A percentile compares a stretch with the other conserved stretches of the same genome.
These are phyloP conservation scores for Alcis repandata DNA, from an alignment of 2,888 invertebrate species.

Conservation along the genomic window DNA sequence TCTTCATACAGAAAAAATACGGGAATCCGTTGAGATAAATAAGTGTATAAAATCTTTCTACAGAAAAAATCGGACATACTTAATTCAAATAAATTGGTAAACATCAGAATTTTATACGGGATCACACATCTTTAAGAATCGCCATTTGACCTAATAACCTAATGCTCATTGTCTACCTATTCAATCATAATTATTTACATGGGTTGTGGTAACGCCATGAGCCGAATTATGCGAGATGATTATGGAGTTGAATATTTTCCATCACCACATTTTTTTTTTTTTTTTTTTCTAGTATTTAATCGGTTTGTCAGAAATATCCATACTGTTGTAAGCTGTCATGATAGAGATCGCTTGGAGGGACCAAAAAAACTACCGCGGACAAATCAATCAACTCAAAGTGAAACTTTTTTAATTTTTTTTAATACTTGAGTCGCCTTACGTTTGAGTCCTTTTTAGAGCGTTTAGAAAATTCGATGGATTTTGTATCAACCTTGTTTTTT, in stretches of 20 bases:
- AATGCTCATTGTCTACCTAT: too few relatives aligned
- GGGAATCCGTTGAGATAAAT: too few relatives aligned
- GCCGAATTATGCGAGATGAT: neutral
- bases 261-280: too few relatives aligned
- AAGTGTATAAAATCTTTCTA: too few relatives aligned
- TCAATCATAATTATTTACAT: too few relatives aligned
- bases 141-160: too few relatives aligned
- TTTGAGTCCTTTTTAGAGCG: neutral
- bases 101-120: too few relatives aligned
- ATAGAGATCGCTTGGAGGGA: neutral
- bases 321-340: neutral
- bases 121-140: too few relatives aligned
- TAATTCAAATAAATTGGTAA: too few relatives aligned
- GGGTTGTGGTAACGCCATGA: neutral
- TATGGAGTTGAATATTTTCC: neutral
- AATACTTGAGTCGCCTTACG: neutral
- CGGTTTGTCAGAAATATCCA: neutral
- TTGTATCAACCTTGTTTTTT: conserved; percentile 5
- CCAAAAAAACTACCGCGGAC: conserved; percentile 5
- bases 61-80: too few relatives aligned
- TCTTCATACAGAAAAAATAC: too few relatives aligned
- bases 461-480: neutral
- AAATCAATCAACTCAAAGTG: conserved; percentile 19
- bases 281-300: neutral
- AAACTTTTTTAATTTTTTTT: conserved; percentile 9